A percentile compares a stretch with the other conserved stretches of the same genome.
phyloP scores from a whole-genome alignment of 2,113 vertebrate genomes.

The Ciconia boyciana region DNA sequence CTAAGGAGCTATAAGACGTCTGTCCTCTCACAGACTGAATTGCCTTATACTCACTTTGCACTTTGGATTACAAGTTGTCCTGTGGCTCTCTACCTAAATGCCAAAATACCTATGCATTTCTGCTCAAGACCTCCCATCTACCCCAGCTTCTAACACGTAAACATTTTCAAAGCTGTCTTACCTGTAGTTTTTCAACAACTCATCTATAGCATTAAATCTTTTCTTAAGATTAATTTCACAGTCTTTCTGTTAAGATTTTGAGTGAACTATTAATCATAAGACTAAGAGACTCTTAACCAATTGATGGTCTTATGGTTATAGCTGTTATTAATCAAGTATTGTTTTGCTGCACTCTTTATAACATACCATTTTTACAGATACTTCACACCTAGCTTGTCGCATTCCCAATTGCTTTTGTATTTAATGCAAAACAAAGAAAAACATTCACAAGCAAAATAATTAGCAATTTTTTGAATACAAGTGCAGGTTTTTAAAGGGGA shows the following conservation, averaged over 20 bases:
- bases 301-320: slow-evolving; percentile 43
- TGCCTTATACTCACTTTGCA: not conserved
- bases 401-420: not conserved
- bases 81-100: not conserved
- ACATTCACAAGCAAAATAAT: not conserved
- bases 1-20: not conserved
- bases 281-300: slow-evolving; percentile 45
- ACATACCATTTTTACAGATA: not conserved
- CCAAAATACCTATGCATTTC: not conserved
- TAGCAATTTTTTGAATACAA: not conserved
- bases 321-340: slow-evolving; percentile 55
- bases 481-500: not conserved
- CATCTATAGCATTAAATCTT: slow-evolving; percentile 29
- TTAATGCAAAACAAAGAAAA: not conserved
- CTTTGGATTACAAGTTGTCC: not conserved
- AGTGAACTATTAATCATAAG: slow-evolving; percentile 61
- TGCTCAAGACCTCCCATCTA: not conserved
- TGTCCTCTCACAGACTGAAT: not conserved
- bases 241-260: slow-evolving; percentile 48
- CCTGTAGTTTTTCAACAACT: slow-evolving; percentile 6
- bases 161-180: slow-evolving; percentile 26
- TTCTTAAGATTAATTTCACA: slow-evolving; percentile 40
- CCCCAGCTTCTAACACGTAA: slow-evolving; percentile 11
- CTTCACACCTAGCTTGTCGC: not conserved
- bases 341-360: slow-evolving; percentile 42